phyloP scores from a whole-genome alignment of 2,113 vertebrate species.

The Equus przewalskii region DNA sequence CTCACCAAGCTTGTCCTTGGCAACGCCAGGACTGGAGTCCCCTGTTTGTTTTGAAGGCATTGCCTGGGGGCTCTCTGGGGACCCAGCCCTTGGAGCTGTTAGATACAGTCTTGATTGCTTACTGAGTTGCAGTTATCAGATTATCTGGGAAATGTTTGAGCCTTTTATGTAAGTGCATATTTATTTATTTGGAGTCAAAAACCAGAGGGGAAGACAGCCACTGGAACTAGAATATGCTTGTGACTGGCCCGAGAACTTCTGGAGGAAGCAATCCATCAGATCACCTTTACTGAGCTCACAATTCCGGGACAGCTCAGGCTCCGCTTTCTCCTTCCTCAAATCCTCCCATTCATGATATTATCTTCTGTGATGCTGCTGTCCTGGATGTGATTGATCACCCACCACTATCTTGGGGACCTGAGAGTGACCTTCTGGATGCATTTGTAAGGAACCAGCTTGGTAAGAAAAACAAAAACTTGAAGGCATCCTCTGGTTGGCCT shows the following conservation, averaged over 20 bases:
- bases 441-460: constrained; percentile 75
- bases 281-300: not conserved
- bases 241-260: not conserved
- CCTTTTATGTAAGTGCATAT: constrained; percentile 2
- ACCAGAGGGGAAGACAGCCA: not conserved
- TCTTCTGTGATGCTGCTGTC: constrained; percentile 51
- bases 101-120: not conserved
- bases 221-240: not conserved
- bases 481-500: constrained; percentile 5
- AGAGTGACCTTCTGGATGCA: constrained; percentile 69
- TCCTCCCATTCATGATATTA: not conserved
- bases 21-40: not conserved
- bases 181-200: constrained; percentile 3
- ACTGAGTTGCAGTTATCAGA: constrained; percentile 5
- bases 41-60: not conserved
- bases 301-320: not conserved
- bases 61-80: not conserved
- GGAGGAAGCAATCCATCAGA: not conserved
- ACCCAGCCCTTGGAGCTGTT: not conserved
- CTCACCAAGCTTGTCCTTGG: not conserved
- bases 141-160: not conserved
- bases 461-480: constrained; percentile 60
- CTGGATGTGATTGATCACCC: not conserved
- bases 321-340: not conserved
- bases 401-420: constrained; percentile 64